A percentile compares a stretch with the other conserved stretches of the same genome.
phyloP scores from a whole-genome alignment of 2,113 vertebrate species.

The Archocentrus centrarchus region DNA sequence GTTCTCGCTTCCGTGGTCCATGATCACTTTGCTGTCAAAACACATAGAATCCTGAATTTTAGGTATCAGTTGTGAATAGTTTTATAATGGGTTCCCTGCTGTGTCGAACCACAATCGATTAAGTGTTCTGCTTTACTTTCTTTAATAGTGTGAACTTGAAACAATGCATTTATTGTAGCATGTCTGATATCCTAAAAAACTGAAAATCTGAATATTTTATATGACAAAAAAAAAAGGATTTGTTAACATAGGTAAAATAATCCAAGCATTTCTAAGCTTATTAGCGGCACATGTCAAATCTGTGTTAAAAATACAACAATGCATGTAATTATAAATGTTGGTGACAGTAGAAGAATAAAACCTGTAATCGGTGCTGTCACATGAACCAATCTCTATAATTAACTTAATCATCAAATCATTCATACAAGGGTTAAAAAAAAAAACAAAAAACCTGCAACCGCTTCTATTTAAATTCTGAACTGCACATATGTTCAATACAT shows the following conservation, averaged over 20 bases:
- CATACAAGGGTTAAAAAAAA: fast-evolving
- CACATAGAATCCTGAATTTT: neutral
- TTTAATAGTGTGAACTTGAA: neutral
- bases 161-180: neutral
- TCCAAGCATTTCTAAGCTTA: conserved; percentile 4
- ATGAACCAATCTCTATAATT: conserved; percentile 8
- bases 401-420: neutral
- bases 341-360: neutral
- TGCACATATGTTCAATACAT: neutral
- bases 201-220: neutral
- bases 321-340: neutral
- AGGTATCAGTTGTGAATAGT: conserved; percentile 1
- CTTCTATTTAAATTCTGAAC: neutral
- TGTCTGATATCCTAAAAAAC: neutral
- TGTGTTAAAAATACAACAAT: neutral
- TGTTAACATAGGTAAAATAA: neutral
- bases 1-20: conserved; percentile 15
- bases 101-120: neutral
- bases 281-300: neutral
- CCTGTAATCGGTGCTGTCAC: conserved; percentile 16
- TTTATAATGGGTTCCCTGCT: neutral
- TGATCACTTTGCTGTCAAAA: conserved; percentile 17
- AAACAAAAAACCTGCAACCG: neutral
- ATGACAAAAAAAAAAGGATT: neutral
- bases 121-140: neutral